Base-by-base conservation (phyloP, 2,113 vertebrate genomes). In the Leptosomus discolor region DNA sequence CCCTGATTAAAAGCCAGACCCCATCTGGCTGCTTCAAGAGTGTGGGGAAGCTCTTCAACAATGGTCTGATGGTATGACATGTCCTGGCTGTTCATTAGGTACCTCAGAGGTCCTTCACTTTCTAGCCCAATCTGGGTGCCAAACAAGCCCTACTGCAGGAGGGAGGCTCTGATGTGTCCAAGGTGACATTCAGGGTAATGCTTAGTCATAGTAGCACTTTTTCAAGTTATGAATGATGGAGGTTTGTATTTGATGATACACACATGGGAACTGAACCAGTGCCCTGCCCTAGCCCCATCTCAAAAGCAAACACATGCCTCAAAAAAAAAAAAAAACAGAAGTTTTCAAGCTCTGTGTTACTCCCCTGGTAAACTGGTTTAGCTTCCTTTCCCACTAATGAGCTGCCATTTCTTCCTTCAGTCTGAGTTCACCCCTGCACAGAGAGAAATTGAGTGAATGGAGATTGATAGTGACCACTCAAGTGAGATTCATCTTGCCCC, bases 41-140 rank as follows among this genome's bases (percentile, higher is more conserved):
- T 23, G 86, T 96, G 23, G 98, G 98, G 14, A 98, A 97, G 39
- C 96, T 98, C 64, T 97, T 98, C 94, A 98, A 98, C 88, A 98
- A 97, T 18, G 97, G 97, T 69, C 91, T 98, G 58, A 98, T 98
- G 97, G 98, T 98, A 94, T 86, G 71, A 24, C 8, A 36, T 75
- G 14, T 50, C 27, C 51, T 89, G 53, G 36, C 24, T 45, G 16
- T 36, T 90, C 32, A 45, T 57, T 85, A 75, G 30, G 24, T 82
- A 76, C 60, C 43, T 86, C 51, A 78, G 34, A 85, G 17, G 32
- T 57, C 20, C 50, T 85, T 95, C 43, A 34, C 39, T 58, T 83
- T 67, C 24, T 58, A 24, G 14, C 39, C 30, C 8, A 67, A 15
- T 61, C 34, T 87, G 37, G 2, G 19, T 75, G 56, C 43, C 65